These are phyloP conservation scores for Hemicrepidius hirtus DNA, from an alignment of 2,888 invertebrate species.

Conservation along the genomic window DNA sequence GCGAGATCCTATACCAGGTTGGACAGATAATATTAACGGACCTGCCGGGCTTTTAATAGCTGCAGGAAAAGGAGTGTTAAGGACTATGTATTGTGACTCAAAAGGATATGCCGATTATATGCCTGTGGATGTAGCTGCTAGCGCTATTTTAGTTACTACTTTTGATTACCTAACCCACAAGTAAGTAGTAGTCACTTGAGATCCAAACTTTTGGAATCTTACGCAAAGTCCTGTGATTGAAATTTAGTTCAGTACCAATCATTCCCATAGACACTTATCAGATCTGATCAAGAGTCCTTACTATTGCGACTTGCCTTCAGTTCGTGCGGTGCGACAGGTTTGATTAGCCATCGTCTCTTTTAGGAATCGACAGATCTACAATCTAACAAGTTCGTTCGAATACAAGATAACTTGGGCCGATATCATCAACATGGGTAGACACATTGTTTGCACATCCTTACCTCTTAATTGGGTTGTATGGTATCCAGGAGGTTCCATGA, in stretches of 20 bases:
- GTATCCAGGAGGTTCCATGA: slow-evolving; percentile 92
- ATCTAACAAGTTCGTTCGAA: slow-evolving; percentile 87
- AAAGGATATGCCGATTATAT: slow-evolving; percentile 86
- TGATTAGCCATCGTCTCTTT: no score
- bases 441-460: slow-evolving; percentile 83
- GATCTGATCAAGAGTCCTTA: no score
- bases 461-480: slow-evolving; percentile 91
- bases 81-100: slow-evolving; percentile 89
- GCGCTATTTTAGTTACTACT: slow-evolving; percentile 72
- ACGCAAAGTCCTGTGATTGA: no score
- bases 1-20: slow-evolving; percentile 89
- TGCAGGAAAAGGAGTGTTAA: slow-evolving; percentile 90
- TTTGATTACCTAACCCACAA: slow-evolving; percentile 75
- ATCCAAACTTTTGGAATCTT: no score
- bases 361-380: slow-evolving; percentile 78
- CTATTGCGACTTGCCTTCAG: no score
- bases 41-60: slow-evolving; percentile 88
- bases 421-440: slow-evolving; percentile 87
- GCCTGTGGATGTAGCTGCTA: slow-evolving; percentile 88
- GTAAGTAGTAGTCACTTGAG: no score
- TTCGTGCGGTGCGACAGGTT: no score
- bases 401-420: slow-evolving; percentile 88
- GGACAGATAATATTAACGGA: slow-evolving; percentile 97
- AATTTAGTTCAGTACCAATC: no score
- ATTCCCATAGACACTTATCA: no score